These are phyloP conservation scores for Columba janthina DNA, from an alignment of 2,113 vertebrate genomes.

Conservation along the genomic window DNA sequence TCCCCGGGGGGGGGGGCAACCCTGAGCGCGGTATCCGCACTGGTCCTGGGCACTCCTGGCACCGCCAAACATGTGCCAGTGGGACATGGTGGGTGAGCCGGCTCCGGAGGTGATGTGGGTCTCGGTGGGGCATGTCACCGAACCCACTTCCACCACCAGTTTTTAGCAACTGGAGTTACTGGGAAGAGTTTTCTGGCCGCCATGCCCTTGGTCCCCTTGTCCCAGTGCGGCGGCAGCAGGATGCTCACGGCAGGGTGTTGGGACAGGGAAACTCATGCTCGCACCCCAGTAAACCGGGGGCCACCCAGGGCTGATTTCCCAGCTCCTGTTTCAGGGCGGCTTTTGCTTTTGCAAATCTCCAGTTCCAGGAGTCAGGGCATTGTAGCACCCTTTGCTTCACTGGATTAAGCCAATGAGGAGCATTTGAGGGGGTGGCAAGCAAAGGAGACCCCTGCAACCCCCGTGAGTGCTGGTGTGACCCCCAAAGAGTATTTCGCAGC, in stretches of 20 bases:
- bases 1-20: background rate
- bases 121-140: background rate
- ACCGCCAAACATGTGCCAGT: accelerated
- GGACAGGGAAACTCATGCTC: background rate
- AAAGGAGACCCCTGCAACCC: background rate
- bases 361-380: background rate
- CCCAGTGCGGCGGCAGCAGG: accelerated
- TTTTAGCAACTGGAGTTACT: background rate
- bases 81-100: accelerated
- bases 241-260: accelerated
- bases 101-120: background rate
- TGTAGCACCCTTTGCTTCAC: accelerated
- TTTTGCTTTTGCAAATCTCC: background rate
- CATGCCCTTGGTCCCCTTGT: background rate
- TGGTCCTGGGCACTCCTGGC: background rate
- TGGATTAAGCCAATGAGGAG: background rate
- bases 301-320: background rate
- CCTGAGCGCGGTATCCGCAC: background rate
- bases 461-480: accelerated
- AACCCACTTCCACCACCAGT: accelerated
- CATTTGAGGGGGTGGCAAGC: background rate
- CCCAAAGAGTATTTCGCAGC: accelerated
- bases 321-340: accelerated
- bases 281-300: background rate
- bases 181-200: background rate